Base-by-base conservation (phyloP, 2,113 vertebrate species). In the Plecotus auritus region DNA sequence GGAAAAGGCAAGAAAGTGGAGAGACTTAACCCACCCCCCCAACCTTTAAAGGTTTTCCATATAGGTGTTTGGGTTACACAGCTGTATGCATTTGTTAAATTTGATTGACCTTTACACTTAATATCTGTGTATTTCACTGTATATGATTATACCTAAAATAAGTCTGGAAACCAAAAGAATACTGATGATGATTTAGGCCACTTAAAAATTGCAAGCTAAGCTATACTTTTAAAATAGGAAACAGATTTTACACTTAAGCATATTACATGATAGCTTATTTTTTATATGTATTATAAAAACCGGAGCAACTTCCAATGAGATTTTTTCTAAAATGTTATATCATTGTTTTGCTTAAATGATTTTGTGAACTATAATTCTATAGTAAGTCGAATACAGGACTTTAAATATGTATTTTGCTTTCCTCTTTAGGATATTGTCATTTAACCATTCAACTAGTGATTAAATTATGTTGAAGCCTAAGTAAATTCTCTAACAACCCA, bases 281-380 rank as follows among this genome's bases (percentile, higher is more conserved):
- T 59, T 81, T 85, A 66, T 66, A 64, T 54, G 37, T 17, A 11
- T 87, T 77, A 87, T 81, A 94, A 96, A 91, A 96, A 30, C 4
- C 70, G 9, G 94, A 95, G 66, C 92, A 88, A 91, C 7, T 93
- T 94, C 42, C 51, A 86, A 18, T 61, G 40, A 91, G 14, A 6
- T 69, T 35, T 94, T 84, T 78, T 61, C 23, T 77, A 22, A 26
- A 82, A 64, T 42, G 28, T 94, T 83, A 88, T 85, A 20, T 86
- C n/a, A 72, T 54, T 92, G 7, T 94, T 95, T 90, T 14, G 4
- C 67, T 94, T 91, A 80, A 77, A 93, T 95, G 72, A 49, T 92
- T 93, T 88, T 69, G 42, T 20, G 23, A 97, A 97, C 74, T 95
- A 1, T 97, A 97, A 96, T 97, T 98, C 96, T 70, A 23, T 83